phyloP scores from a whole-genome alignment of 2,888 invertebrate species.

The Tryphoninae sp. region DNA sequence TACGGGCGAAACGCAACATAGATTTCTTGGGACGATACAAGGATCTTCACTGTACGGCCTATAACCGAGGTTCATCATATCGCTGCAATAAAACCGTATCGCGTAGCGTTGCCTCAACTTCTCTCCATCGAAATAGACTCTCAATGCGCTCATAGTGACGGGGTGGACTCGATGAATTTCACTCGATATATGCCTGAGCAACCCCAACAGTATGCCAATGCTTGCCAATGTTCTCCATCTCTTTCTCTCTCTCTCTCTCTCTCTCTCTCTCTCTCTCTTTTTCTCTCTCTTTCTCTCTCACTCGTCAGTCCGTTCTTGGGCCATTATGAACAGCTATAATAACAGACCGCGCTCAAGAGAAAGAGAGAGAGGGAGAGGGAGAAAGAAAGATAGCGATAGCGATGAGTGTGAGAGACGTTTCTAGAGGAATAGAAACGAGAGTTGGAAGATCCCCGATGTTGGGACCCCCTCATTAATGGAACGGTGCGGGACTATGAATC shows the following conservation, averaged over 20 bases:
- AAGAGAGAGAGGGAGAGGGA: conserved; percentile 39
- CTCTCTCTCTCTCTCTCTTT: conserved; percentile 7
- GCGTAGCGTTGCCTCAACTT: conserved; percentile 41
- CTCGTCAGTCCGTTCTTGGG: conserved; percentile 52
- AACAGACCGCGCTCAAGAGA: conserved; percentile 49
- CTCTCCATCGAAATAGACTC: conserved; percentile 53
- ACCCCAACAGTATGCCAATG: conserved; percentile 1
- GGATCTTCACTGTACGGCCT: conserved; percentile 60
- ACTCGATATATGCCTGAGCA: conserved; percentile 25
- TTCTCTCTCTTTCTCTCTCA: neutral
- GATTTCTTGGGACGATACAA: conserved; percentile 72
- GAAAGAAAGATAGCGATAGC: conserved; percentile 14
- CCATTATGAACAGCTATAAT: conserved; percentile 72
- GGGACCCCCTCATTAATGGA: conserved; percentile 78
- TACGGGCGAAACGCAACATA: conserved; percentile 19
- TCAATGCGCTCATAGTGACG: conserved; percentile 57
- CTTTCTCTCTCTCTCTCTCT: conserved; percentile 3
- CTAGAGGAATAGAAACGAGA: conserved; percentile 37
- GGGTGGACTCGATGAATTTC: conserved; percentile 37
- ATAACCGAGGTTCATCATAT: conserved; percentile 66
- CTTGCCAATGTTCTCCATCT: conserved; percentile 11
- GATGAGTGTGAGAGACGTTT: conserved; percentile 28
- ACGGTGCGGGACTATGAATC: conserved; percentile 78
- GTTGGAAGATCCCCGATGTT: conserved; percentile 63
- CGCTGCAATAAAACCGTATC: conserved; percentile 70